Base-by-base conservation (phyloP, 53 echinoderm and acorn worm species). In the Temnopleurus reevesii region DNA sequence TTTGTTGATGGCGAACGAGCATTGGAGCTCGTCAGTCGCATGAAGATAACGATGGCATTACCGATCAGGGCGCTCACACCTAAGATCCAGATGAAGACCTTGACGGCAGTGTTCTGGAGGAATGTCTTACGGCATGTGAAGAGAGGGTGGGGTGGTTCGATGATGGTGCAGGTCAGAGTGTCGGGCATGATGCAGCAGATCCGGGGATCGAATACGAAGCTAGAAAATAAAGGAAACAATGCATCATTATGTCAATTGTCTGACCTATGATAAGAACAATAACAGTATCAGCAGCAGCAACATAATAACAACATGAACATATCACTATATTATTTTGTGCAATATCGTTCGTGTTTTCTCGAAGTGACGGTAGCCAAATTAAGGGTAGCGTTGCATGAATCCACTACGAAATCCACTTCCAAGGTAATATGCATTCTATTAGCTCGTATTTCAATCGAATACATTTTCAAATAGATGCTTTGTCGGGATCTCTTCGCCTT, bases 21-120 rank as follows among this genome's bases (percentile, higher is more conserved):
- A 17, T 83, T 77, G 19, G 57, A 45, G 61, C 86, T 93, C 55
- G 76, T 87, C 36, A 45, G 24, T 5, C 95, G 91, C 91, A 91
- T 91, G 26, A 90, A 60, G 49, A 95, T 90, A 58, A 95, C 95
- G 28, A 89, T 86, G 8, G 90, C 66, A 63, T 95, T 95, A 45
- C 95, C 95, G 18, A 95, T 24, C 41, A 95, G 65, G 21, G 95
- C 95, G 59, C 91, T 91, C 34, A 91, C 41, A 8, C 95, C 93
- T 24, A 95, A 90, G 34, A 95, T 91, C 95, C 93, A 95, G 76
- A 95, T 95, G 64, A 91, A 91, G 29, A 93, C 86, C 0, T 91
- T 93, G 45, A 95, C 89, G 81, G 90, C 57, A 12, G 41, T 46
- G 89, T 91, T 95, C 21, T 87, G 59, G 86, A 95, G 84, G 19